phyloP scores from a whole-genome alignment of 2,113 vertebrate species.

The Pycnonotus jocosus region DNA sequence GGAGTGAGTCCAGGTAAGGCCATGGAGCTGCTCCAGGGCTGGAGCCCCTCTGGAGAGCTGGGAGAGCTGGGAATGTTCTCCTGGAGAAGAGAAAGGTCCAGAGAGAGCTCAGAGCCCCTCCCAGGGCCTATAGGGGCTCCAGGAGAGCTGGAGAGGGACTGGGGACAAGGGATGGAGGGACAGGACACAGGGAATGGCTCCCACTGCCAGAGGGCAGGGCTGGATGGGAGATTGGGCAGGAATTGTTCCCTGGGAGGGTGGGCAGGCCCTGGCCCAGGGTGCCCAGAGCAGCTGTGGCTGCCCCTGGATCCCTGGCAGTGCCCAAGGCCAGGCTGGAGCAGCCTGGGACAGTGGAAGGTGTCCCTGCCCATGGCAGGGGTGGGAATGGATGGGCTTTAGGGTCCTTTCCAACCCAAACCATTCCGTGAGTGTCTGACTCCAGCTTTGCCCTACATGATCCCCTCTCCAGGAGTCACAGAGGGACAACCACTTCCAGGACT shows the following conservation, averaged over 20 bases:
- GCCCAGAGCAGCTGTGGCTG: not conserved
- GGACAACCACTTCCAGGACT: not conserved
- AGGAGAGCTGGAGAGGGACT: not conserved
- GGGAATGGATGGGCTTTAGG: rapidly evolving
- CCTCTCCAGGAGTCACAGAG: not conserved
- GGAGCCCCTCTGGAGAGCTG: not conserved
- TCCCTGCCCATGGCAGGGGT: not conserved
- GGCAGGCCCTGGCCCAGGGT: not conserved
- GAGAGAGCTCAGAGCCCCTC: not conserved
- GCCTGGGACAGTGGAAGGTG: not conserved
- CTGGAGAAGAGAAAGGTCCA: not conserved
- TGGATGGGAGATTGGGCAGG: not conserved
- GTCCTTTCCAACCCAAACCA: not conserved
- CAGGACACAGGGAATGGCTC: not conserved
- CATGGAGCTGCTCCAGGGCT: not conserved
- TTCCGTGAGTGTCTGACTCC: rapidly evolving
- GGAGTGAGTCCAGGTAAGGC: rapidly evolving
- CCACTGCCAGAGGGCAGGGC: rapidly evolving
- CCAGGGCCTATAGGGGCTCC: not conserved
- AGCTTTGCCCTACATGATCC: not conserved
- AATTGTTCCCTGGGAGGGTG: not conserved
- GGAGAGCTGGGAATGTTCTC: not conserved
- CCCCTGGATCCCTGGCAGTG: not conserved
- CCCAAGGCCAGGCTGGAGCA: not conserved
- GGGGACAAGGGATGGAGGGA: not conserved